These are phyloP conservation scores for Macroramphosus scolopax DNA, from an alignment of 2,797 vertebrate genomes.

Conservation along the genomic window DNA sequence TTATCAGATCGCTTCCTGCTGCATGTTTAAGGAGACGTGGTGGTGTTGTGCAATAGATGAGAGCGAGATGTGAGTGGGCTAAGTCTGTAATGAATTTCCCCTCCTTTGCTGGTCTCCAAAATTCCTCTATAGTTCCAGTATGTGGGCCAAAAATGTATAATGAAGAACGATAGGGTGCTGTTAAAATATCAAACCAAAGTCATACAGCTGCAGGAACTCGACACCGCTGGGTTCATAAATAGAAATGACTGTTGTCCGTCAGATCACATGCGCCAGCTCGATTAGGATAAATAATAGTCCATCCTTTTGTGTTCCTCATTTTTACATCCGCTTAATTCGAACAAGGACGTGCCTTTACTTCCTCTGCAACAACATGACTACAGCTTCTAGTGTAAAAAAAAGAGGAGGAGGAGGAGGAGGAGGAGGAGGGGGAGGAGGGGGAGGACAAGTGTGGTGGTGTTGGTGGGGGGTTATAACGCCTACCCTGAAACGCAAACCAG, in stretches of 20 bases:
- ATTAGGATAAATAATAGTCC: constrained; percentile 42
- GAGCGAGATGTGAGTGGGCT: constrained; percentile 19
- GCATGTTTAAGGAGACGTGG: constrained; percentile 14
- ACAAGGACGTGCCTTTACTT: constrained; percentile 68
- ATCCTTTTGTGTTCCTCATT: constrained; percentile 37
- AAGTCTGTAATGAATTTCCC: constrained; percentile 20
- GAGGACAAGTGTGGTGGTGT: too few relatives aligned
- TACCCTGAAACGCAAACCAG: constrained; percentile 72
- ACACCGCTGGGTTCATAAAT: constrained; percentile 1
- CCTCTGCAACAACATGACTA: constrained; percentile 63
- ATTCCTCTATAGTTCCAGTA: constrained; percentile 1
- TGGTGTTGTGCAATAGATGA: constrained; percentile 22
- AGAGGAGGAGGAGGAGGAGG: background rate
- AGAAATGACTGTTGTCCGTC: background rate
- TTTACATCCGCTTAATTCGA: constrained; percentile 57
- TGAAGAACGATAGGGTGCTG: too few relatives aligned
- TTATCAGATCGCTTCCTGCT: constrained; percentile 39
- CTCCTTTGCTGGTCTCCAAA: constrained; percentile 5
- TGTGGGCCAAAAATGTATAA: constrained; percentile 2
- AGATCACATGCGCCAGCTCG: constrained; percentile 31
- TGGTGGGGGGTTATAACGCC: constrained; percentile 59
- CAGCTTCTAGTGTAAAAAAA: constrained; percentile 50
- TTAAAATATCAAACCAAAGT: background rate
- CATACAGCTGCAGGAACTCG: background rate
- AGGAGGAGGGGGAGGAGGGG: background rate